phyloP scores from a whole-genome alignment of 2,888 invertebrate genomes.

The Agriopis aurantiaria region DNA sequence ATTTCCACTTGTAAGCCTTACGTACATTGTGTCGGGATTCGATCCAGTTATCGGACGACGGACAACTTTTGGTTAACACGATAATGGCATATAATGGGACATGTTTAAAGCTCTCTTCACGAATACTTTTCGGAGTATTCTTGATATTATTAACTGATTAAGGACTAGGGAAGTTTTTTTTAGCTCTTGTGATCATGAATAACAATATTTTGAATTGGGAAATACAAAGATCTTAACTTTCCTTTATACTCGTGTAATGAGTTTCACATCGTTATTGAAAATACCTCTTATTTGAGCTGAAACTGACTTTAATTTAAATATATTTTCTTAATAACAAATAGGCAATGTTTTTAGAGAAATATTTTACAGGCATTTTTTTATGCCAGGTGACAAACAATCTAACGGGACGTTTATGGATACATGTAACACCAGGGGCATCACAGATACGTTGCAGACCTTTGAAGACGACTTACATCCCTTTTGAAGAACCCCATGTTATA shows the following conservation, averaged over 20 bases:
- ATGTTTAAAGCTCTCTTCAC: constrained; percentile 37
- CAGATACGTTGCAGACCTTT: no score
- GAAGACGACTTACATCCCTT: no score
- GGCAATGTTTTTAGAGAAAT: no score
- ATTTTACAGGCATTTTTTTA: no score
- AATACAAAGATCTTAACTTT: background rate
- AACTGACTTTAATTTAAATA: background rate
- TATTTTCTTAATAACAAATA: background rate
- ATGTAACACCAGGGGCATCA: no score
- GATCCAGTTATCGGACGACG: constrained; percentile 39
- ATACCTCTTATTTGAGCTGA: constrained; percentile 1
- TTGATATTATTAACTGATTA: background rate
- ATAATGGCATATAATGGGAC: constrained; percentile 22
- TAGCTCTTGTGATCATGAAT: background rate
- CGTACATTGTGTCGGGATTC: constrained; percentile 56
- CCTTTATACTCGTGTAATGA: background rate
- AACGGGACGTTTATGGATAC: no score
- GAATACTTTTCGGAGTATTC: background rate
- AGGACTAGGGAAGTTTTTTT: background rate
- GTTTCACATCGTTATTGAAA: background rate
- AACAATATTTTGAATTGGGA: background rate
- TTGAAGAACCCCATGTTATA: no score
- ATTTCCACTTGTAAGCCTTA: constrained; percentile 66
- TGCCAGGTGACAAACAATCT: no score
- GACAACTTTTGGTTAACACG: constrained; percentile 32